Base-by-base conservation (phyloP, 64 coral and sea anemone species). In the Stichodactyla helianthus region DNA sequence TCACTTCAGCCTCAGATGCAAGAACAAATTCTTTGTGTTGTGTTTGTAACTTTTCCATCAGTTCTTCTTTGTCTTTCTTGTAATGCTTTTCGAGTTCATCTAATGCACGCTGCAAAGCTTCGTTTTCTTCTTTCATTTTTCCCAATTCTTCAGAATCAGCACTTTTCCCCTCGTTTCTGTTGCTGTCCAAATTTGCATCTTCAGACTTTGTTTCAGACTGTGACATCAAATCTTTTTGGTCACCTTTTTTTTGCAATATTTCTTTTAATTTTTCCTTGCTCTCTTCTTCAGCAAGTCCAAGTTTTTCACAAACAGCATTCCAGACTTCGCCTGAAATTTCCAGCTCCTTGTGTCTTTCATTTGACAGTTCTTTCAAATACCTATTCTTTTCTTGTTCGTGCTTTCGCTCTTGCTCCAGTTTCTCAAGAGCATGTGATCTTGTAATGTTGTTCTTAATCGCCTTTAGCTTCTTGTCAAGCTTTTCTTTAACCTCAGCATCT, bases 21-120 rank as follows among this genome's bases (percentile, higher is more conserved):
- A 97, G 88, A 14, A 97, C 91, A 88, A 90, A 93, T 54, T 97
- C 91, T 52, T 90, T 90, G 68, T 93, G 94, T 58, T 97, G 94
- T 51, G 88, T 97, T 50, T 93, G 86, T 44, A 88, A 25, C 71
- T 88, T 97, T 70, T 92, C 77, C 31, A 87, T 63, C 10, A 95
- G 35, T 14, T 87, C 15, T 57, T 92, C 77, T 55, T 92, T 95
- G 54, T 95, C 87, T 35, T 64, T 88, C 10, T 77, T 82, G 57
- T 92, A 89, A 25, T 51, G 51, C 23, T 68, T 89, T 31, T 86
- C 84, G 35, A 95, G 64, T 82, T 95, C 93, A 0, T 84, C 27
- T 55, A 92, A 68, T 15, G 93, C 74, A 12, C 56, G 78, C 51
- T 78, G 59, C 16, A 95, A 54, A 16, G 62, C 64, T 89, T 87